Percentiles rank a stretch among this genome's conserved stretches.
phyloP scores from a whole-genome alignment of 2,113 vertebrate species.

The Carassius carassius region DNA sequence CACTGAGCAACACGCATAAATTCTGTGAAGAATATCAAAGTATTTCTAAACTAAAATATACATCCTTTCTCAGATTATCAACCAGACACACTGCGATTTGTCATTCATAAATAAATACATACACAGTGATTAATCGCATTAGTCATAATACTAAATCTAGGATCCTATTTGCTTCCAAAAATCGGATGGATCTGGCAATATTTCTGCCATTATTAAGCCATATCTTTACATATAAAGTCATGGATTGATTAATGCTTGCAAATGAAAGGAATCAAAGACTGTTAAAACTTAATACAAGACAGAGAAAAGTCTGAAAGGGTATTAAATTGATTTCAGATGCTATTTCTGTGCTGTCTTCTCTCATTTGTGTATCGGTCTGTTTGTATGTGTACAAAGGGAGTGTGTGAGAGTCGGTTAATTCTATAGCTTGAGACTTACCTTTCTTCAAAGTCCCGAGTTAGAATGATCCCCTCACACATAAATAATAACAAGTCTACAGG shows the following conservation, averaged over 20 bases:
- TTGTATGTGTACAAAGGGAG: neutral
- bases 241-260: neutral
- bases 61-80: neutral
- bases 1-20: neutral
- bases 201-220: neutral
- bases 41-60: neutral
- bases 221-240: neutral
- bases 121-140: neutral
- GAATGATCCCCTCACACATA: neutral
- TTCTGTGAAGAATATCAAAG: neutral
- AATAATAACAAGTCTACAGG: neutral
- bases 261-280: neutral
- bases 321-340: neutral
- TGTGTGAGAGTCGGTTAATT: neutral
- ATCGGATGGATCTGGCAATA: neutral
- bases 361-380: neutral
- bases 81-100: neutral
- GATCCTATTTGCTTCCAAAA: neutral
- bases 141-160: conserved; percentile 40
- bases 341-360: neutral
- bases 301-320: neutral
- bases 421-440: conserved; percentile 42
- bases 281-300: neutral
- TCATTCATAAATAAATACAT: neutral
- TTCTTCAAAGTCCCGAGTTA: conserved; percentile 25